Conservation (phyloP, 2,113 vertebrate genomes). For the Ceratotherium simum region DNA sequence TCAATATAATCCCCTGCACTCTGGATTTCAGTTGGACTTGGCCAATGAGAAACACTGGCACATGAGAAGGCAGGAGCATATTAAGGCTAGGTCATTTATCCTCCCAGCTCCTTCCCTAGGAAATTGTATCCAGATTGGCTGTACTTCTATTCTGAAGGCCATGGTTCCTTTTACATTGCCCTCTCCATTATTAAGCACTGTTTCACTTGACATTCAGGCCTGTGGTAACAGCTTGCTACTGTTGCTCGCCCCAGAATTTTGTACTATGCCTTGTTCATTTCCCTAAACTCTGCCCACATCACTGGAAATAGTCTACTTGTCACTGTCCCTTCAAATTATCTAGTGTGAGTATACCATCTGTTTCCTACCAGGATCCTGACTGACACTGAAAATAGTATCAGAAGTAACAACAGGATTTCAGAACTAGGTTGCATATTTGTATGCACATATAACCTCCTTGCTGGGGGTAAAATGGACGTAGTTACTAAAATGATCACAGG, state of each 20-base stretch:
- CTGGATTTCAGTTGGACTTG: neutral
- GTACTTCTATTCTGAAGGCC: neutral
- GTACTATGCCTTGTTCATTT: neutral
- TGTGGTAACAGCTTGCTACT: neutral
- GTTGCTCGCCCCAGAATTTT: neutral
- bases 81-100: neutral
- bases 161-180: neutral
- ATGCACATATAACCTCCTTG: neutral
- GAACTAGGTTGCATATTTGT: neutral
- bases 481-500: neutral
- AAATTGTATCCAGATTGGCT: neutral
- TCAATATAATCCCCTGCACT: neutral
- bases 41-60: neutral
- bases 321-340: neutral
- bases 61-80: neutral
- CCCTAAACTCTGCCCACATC: neutral
- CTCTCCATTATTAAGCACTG: neutral
- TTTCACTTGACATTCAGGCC: neutral
- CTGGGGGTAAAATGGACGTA: neutral
- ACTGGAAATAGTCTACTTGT: neutral
- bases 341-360: neutral
- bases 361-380: neutral
- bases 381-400: neutral
- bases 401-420: neutral
- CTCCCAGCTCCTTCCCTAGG: neutral